Evolutionary conservation across 2,888 invertebrate species (phyloP).

Genomic region (Archaeoteleia sp.): DNA sequence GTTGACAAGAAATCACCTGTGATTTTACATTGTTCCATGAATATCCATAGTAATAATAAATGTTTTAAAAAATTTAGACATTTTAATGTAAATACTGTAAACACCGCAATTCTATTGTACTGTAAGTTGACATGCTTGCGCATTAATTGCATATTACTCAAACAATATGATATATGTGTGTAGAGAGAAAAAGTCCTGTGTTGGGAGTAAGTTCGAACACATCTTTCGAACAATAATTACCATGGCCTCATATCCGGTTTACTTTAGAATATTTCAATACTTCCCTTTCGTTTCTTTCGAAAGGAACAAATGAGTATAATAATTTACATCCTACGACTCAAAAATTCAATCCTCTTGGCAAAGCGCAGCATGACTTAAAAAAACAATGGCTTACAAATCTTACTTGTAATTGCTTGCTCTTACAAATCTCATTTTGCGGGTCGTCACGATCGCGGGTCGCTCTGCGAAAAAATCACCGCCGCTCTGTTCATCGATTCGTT

Average conservation of each 20-base stretch:
- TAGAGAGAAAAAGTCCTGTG: too few species aligned
- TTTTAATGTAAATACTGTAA: too few species aligned
- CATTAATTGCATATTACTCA: too few species aligned
- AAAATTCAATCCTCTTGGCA: constrained; percentile 53
- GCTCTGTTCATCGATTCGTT: constrained; percentile 61
- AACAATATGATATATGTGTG: too few species aligned
- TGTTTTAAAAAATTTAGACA: too few species aligned
- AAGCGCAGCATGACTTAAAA: constrained; percentile 47
- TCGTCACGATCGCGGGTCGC: constrained; percentile 55
- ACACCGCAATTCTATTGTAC: too few species aligned
- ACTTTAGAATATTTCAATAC: constrained; percentile 46
- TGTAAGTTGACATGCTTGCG: too few species aligned
- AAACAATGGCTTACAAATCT: constrained; percentile 56
- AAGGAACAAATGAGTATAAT: constrained; percentile 52
- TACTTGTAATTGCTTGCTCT: constrained; percentile 56
- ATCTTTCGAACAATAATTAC: constrained; percentile 16
- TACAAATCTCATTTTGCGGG: constrained; percentile 56
- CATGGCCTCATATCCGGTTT: constrained; percentile 25
- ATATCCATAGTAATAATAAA: too few species aligned
- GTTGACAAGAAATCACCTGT: too few species aligned
- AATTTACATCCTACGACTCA: constrained; percentile 52
- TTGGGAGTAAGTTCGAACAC: too few species aligned
- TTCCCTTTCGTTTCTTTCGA: constrained; percentile 32
- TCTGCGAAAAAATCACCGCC: constrained; percentile 53
- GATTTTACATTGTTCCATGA: too few species aligned